Conservation (phyloP, 1,140 invertebrate genomes). For the Drosophila prosaltans region DNA sequence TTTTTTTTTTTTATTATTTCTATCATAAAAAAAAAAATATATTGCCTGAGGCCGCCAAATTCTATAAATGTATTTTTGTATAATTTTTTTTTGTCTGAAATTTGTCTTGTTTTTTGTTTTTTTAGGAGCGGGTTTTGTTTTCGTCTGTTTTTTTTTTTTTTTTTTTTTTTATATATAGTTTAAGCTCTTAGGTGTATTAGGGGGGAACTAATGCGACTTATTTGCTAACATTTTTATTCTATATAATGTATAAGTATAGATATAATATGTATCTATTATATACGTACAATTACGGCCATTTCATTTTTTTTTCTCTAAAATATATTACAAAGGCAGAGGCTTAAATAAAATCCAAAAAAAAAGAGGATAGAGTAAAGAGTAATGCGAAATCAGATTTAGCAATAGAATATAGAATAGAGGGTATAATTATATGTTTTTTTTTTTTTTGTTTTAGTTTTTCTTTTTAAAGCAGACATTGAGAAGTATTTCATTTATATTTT, state of each 20-base stretch:
- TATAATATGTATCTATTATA: conserved; percentile 38
- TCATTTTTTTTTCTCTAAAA: conserved; percentile 50
- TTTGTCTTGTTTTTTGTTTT: conserved; percentile 26
- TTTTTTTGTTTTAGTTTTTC: conserved; percentile 22
- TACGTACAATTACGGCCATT: conserved; percentile 64
- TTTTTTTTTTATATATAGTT: conserved; percentile 33
- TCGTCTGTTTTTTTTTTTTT: conserved; percentile 6
- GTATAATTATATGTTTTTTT: conserved; percentile 36
- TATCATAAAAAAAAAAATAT: conserved; percentile 30
- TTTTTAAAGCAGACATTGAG: conserved; percentile 46
- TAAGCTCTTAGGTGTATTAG: conserved; percentile 67
- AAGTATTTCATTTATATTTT: conserved; percentile 4
- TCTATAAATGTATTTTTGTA: background rate
- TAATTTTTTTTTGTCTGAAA: conserved; percentile 32
- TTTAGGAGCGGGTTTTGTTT: conserved; percentile 21
- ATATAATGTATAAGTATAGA: conserved; percentile 9
- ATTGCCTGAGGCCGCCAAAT: conserved; percentile 62
- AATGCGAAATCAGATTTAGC: conserved; percentile 58
- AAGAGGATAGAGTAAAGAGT: conserved; percentile 28
- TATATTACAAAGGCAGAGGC: conserved; percentile 78
- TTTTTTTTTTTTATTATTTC: conserved; percentile 28
- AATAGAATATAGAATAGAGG: conserved; percentile 50
- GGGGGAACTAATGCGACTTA: conserved; percentile 43
- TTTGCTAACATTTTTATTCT: background rate
- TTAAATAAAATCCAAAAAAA: conserved; percentile 41